Percentiles rank a stretch among this genome's conserved stretches.
Evolutionary conservation across 2,797 vertebrate species (phyloP).

Genomic region (Diglossa cyanea): DNA sequence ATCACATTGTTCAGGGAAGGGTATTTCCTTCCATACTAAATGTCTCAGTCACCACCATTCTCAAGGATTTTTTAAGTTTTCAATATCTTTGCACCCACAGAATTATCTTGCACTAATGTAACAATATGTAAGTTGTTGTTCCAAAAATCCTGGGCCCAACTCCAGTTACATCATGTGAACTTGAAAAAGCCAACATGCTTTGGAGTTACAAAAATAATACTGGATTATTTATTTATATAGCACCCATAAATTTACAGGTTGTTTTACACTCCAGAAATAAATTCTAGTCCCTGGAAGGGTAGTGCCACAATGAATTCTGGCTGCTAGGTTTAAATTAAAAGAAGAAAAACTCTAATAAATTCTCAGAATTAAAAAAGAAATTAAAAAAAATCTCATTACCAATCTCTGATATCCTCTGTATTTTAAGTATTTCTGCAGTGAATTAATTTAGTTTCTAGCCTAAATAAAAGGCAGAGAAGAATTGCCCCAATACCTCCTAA

Average conservation of each 20-base stretch:
- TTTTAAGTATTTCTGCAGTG: constrained; percentile 12
- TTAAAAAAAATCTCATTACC: neutral
- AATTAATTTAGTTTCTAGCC: constrained; percentile 8
- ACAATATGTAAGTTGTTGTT: neutral
- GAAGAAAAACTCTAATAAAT: neutral
- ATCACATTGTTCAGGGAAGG: neutral
- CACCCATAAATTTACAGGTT: constrained; percentile 37
- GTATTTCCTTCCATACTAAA: neutral
- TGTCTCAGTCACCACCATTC: neutral
- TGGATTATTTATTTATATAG: constrained; percentile 39
- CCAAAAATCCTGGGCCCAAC: neutral
- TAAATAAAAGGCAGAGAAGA: constrained; percentile 38
- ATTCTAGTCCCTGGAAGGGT: neutral
- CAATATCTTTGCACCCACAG: neutral
- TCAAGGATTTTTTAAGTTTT: neutral
- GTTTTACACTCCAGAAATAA: constrained; percentile 19
- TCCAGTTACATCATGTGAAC: neutral
- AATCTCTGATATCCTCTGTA: neutral
- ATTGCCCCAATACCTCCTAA: constrained; percentile 24
- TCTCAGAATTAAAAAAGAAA: neutral
- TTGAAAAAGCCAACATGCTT: constrained; percentile 10
- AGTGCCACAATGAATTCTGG: neutral
- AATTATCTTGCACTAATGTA: neutral
- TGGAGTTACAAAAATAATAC: neutral
- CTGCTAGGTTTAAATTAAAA: neutral